These are phyloP conservation scores for Nasonia vitripennis DNA, from an alignment of 1,140 invertebrate genomes.

Conservation along the genomic window DNA sequence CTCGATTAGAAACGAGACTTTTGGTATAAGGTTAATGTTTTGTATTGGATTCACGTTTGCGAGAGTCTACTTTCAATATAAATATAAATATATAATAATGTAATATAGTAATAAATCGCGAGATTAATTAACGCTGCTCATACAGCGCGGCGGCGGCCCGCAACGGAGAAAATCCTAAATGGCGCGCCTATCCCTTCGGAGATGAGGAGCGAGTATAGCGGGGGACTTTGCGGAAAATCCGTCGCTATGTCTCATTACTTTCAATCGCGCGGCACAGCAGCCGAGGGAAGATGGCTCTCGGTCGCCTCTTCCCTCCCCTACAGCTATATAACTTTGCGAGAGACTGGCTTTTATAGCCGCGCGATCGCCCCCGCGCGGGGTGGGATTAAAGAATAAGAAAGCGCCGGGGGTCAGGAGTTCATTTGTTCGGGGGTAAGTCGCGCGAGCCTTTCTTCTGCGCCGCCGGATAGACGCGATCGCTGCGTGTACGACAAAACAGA, in stretches of 20 bases:
- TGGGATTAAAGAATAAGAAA: slow-evolving; percentile 74
- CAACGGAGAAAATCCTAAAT: slow-evolving; percentile 44
- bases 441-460: slow-evolving; percentile 64
- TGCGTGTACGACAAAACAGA: too few species aligned
- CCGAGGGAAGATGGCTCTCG: slow-evolving; percentile 35
- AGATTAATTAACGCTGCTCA: slow-evolving; percentile 49
- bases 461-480: too few species aligned
- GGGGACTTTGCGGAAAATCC: slow-evolving; percentile 54
- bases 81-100: too few species aligned
- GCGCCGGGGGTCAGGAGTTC: slow-evolving; percentile 63
- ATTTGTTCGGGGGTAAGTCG: slow-evolving; percentile 60
- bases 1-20: too few species aligned
- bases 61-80: too few species aligned
- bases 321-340: slow-evolving; percentile 66
- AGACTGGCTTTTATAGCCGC: slow-evolving; percentile 64
- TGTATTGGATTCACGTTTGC: too few species aligned
- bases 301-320: slow-evolving; percentile 12
- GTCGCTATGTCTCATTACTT: slow-evolving; percentile 70
- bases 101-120: slow-evolving; percentile 35
- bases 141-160: background rate
- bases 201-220: slow-evolving; percentile 47
- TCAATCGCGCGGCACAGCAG: slow-evolving; percentile 63
- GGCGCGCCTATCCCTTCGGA: slow-evolving; percentile 33
- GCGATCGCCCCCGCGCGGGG: slow-evolving; percentile 48
- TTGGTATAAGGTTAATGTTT: too few species aligned